phyloP scores from a whole-genome alignment of 2,113 vertebrate genomes.

The Sakesphorus luctuosus region DNA sequence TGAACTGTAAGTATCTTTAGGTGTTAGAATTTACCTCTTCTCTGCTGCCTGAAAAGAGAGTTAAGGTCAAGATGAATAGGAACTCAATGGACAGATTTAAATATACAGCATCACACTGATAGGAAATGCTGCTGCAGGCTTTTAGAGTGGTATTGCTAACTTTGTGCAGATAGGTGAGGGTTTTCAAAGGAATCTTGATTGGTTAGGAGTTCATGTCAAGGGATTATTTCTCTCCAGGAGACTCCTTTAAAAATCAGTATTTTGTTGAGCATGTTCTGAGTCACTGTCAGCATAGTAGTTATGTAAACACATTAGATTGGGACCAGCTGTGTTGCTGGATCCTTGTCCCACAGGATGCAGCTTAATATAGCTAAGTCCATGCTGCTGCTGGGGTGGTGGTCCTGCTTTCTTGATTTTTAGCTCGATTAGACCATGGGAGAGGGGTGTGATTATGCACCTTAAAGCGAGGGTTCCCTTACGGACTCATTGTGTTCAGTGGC shows the following conservation, averaged over 20 bases:
- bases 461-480: background rate
- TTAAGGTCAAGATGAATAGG: background rate
- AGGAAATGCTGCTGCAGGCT: background rate
- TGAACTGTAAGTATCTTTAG: slow-evolving; percentile 83
- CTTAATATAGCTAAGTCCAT: background rate
- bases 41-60: background rate
- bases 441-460: background rate
- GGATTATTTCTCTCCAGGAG: background rate
- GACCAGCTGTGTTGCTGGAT: background rate
- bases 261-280: background rate
- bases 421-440: background rate
- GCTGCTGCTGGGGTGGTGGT: background rate
- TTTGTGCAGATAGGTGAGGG: background rate
- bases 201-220: background rate
- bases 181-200: background rate
- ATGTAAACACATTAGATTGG: accelerated
- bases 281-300: background rate
- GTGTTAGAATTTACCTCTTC: background rate
- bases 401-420: background rate
- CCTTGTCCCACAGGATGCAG: background rate
- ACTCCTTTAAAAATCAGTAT: background rate
- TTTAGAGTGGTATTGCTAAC: background rate
- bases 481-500: background rate
- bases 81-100: background rate
- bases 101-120: background rate